phyloP scores from a whole-genome alignment of 1,140 invertebrate species.

The Halotydeus destructor region DNA sequence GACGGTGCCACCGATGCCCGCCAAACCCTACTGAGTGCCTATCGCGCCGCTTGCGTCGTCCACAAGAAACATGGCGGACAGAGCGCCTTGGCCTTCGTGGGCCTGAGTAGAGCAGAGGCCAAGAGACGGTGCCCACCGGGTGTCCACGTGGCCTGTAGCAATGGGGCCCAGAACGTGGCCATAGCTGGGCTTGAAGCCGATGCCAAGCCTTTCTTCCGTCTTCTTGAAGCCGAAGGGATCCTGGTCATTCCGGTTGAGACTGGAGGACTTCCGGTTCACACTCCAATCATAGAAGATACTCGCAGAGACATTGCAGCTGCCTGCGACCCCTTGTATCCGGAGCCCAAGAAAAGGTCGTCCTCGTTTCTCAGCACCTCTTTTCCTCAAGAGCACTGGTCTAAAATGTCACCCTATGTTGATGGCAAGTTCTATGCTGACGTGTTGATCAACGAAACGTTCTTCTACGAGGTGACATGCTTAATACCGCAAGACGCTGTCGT shows the following conservation, averaged over 20 bases:
- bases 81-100: conserved; percentile 24
- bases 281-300: conserved; percentile 71
- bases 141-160: conserved; percentile 75
- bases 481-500: conserved; percentile 47
- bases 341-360: conserved; percentile 46
- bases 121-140: conserved; percentile 45
- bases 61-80: conserved; percentile 45
- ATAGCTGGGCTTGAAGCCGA: conserved; percentile 59
- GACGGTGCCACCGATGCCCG: conserved; percentile 79
- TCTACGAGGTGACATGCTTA: conserved; percentile 49
- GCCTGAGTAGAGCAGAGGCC: conserved; percentile 69
- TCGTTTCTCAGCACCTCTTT: conserved; percentile 73
- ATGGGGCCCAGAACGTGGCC: conserved; percentile 71
- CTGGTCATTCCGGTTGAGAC: conserved; percentile 76
- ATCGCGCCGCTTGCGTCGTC: conserved; percentile 70
- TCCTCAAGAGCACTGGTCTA: conserved; percentile 52
- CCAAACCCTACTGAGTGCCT: conserved; percentile 75
- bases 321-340: conserved; percentile 50
- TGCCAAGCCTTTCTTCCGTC: conserved; percentile 45
- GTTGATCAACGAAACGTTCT: conserved; percentile 52
- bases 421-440: conserved; percentile 89
- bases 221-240: conserved; percentile 48
- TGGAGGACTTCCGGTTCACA: conserved; percentile 79
- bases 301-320: too few relatives aligned
- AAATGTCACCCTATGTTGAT: conserved; percentile 54